Base-by-base conservation (phyloP, 2,888 invertebrate genomes). In the Yponomeuta sedellus region DNA sequence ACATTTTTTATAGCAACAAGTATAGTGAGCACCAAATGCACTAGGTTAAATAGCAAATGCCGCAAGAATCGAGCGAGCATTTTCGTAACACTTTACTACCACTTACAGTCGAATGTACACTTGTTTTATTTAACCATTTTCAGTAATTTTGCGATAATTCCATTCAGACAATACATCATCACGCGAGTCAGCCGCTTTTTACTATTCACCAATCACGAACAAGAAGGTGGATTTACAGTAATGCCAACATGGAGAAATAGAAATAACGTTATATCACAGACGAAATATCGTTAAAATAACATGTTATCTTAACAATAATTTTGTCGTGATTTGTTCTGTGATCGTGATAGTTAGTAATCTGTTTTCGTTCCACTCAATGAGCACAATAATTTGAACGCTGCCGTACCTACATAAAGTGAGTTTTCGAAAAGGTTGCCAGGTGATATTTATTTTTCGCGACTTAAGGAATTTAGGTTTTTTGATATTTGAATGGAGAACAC, bases 1-100 rank as follows among this genome's bases (percentile, higher is more conserved):
- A 83, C 82, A 86, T 86, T 87, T 75, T 85, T 82, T 73, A 85
- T 76, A 81, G 86, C 86, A 88, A 89, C 86, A 86, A 90, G 85
- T 86, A 89, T 71, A 76, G 79, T 83, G 72, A 88, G 77, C 70
- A 85, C 75, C 67, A 85, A 85, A 81, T 91, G 91, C 71, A 88
- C 74, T 66, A 90, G 69, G 68, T 74, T 77, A 81, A 84, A 87
- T 66, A 91, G 74, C 73, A 86, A 74, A 71, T 84, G 79, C 68
- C 89, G 80, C 68, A 90, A 75, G 56, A 86, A 70, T 72, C 77
- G 80, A 68, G 91, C 84, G 72, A 91, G 78, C 91, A 91, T 91
- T 76, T 72, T 83, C 34, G 28, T n/a, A 34, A 34, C 44, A 57
- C 20, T 39, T 59, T 44, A 6, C 6, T 64, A n/a, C 57, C 25